Evolutionary conservation across 35 echinoderm and acorn worm genomes (phyloP), one percentile per base, ranked within the genome.

Genomic region (Heliocidaris erythrogramma): DNA sequence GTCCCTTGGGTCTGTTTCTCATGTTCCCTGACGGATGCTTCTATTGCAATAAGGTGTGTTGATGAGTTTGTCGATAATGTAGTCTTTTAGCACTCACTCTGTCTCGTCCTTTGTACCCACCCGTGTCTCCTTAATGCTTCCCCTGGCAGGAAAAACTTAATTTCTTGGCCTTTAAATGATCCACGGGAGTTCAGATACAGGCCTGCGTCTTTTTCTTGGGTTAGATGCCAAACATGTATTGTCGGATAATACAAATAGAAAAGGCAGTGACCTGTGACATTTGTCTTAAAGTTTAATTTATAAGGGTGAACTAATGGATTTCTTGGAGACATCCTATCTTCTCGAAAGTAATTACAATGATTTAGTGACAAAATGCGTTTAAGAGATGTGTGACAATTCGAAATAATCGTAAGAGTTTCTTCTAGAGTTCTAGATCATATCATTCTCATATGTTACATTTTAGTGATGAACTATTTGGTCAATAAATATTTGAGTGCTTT

Each of bases 41-140:
- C 31, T 48, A 13, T 89, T 89, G 87, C 87, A 21, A 88, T 13
- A 78, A 78, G 47, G 87, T 89, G 31, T 42, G 87, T 89, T 89
- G 87, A 89, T 89, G 87, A 32, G 87, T 89, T 89, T 89, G 87
- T 47, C 87, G 87, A 89, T 89, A 35, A 89, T 24, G 87, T 24
- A 89, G 87, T 89, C 47, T 89, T 32, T 89, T 48, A 32, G 87
- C 87, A 78, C 47, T 89, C 87, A 27, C 87, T 47, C 32, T 48
- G 87, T 89, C 31, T 32, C 47, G 87, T 9, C 31, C 11, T 78
- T 48, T 89, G 30, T 17, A 9, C 47, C 49, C 48, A 92, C n/a
- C 91, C 90, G 90, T 92, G 90, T 92, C 90, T 92, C 90, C 90
- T 56, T 5, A 49, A 92, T 30, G 5, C 17, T 92, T 92, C 90